phyloP scores from a whole-genome alignment of 1,140 invertebrate species.

The Neodiprion virginianus region DNA sequence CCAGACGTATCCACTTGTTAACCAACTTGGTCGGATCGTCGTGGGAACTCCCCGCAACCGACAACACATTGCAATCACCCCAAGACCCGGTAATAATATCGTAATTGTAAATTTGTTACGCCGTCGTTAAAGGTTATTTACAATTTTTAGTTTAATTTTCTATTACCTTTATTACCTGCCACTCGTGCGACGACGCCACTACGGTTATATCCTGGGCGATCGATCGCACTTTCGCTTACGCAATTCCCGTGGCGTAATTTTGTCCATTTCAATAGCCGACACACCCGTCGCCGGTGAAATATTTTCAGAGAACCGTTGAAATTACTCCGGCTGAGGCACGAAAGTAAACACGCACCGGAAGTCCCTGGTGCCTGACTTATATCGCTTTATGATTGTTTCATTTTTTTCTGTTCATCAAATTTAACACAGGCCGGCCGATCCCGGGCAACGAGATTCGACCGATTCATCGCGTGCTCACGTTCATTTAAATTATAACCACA shows the following conservation, averaged over 20 bases:
- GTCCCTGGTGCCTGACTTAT: no score
- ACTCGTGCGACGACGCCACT: conserved; percentile 2
- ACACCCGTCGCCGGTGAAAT: not conserved
- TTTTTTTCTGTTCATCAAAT: not conserved
- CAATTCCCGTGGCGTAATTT: conserved; percentile 3
- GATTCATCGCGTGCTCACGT: not conserved
- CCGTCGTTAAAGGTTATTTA: conserved; percentile 54
- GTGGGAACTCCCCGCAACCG: conserved; percentile 47
- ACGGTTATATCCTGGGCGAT: not conserved
- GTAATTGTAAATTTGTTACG: conserved; percentile 59
- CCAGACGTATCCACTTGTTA: not conserved
- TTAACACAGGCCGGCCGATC: not conserved
- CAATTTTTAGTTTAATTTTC: conserved; percentile 55
- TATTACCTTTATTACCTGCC: conserved; percentile 36
- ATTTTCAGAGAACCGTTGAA: not conserved
- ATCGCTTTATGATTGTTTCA: not conserved
- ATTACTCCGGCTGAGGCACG: no score
- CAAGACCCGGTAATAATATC: conserved; percentile 51
- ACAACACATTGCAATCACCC: conserved; percentile 42
- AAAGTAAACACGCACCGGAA: no score
- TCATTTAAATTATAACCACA: conserved; percentile 8
- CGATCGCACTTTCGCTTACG: conserved; percentile 12
- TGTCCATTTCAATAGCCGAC: not conserved
- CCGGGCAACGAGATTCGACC: not conserved
- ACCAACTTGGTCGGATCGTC: conserved; percentile 19